Evolutionary conservation across 2,113 vertebrate species (phyloP), one percentile per base, ranked within the genome.

Genomic region (Zosterops lateralis): DNA sequence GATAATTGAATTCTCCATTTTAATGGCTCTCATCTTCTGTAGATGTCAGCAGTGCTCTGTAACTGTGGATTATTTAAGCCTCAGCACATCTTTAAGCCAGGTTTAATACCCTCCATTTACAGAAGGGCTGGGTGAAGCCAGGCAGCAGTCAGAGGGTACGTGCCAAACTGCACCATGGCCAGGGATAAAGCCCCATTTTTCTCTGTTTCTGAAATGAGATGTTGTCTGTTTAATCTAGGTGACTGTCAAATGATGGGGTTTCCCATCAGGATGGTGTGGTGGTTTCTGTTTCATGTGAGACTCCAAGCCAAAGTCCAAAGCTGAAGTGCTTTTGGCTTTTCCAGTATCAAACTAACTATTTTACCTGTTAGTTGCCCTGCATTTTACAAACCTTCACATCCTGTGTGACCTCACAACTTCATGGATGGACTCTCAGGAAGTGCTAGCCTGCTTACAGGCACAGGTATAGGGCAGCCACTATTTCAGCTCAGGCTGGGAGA

Each of bases 51-150:
- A 80, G 34, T 80, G 57, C 54, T 76, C 44, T 74, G 54, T 87
- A 84, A 74, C 36, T 70, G 75, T 74, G 67, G 40, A 71, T 91
- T 95, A 87, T 76, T 92, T 88, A 86, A 94, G 57, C 82, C 44
- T 81, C 91, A 86, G 75, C 72, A 86, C 68, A 88, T 64, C 75
- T 94, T 70, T 60, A 87, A 90, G 72, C 76, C 80, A 86, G 56
- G 60, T 80, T 91, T 93, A 80, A 74, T 84, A 56, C 57, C 45
- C 58, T 36, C 18, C 16, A 36, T 84, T 85, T 92, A 78, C 40
- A 72, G 56, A 91, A 80, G 20, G 40, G 19, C 56, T 74, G 62
- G 64, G 44, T n/a, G 56, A 81, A 48, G 48, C 66, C 72, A 53
- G 61, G 86, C 83, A 80, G 75, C 29, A 21, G 0, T 86, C 5